Evolutionary conservation across 2,888 invertebrate genomes (phyloP), one percentile per base, ranked within the genome.

Genomic region (Hoplodrina blanda): DNA sequence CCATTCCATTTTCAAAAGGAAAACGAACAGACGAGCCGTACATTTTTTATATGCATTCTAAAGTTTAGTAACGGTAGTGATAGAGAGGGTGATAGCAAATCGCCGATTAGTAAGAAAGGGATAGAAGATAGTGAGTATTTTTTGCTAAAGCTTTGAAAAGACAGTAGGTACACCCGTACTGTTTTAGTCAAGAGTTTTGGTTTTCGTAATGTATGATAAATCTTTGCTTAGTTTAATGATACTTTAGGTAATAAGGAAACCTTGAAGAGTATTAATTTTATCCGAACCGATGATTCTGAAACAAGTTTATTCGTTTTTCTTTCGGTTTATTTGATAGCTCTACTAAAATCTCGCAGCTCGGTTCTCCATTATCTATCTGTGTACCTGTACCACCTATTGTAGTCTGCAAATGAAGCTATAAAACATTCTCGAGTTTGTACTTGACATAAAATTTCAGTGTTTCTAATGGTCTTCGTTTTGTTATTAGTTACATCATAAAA

Each of bases 31-130:
- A 76, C 83, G 76, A 84, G 74, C 76, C 76, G 82, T 80, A 60
- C 80, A 84, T 89, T 93, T 93, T 93, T 93, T 93, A 89, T 82
- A 86, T 87, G 91, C 92, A 93, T 93, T 93, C 92, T 91, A 76
- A 80, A 81, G 76, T 91, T 91, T 91, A 89, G 91, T 91, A 89
- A 91, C 90, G 92, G 91, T 90, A 83, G 82, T 67, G 78, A 86
- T 67, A 71, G 84, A 80, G 84, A 88, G 56, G 73, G 86, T 76
- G 77, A 85, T 79, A 80, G 67, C 59, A 46, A 65, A 70, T 65
- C 65, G 37, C 62, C 33, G 37, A 57, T 56, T 25, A 53, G 87
- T 69, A 82, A 59, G 85, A 90, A 62, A 71, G 85, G 79, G 88
- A 89, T 61, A 70, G 80, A 44, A 66, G 80, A 69, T 71, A 78